Evolutionary conservation across 2,113 vertebrate species (phyloP), one percentile per base, ranked within the genome.

Genomic region (Hemibagrus wyckioides): DNA sequence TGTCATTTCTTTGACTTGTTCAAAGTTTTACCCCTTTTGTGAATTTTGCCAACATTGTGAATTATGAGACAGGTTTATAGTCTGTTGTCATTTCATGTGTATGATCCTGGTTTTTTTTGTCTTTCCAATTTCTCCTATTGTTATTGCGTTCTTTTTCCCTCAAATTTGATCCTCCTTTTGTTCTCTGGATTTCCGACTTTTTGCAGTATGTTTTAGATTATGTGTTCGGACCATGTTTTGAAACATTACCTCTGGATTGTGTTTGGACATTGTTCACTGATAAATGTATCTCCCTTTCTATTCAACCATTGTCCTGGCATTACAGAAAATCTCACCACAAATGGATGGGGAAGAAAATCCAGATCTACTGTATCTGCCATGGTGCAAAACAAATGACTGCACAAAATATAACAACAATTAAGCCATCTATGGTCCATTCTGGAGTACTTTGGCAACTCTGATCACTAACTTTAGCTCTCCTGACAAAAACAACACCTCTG

Each of bases 311-410:
- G 61, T 21, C 15, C 28, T 44, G 56, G 61, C 41, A 83, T 83
- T 65, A 83, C 81, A 83, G 39, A 83, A 83, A 83, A 65, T 39
- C 81, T 63, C 33, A 57, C 79, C 54, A 80, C 77, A 82, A 59
- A 63, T 82, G 28, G 25, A n/a, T 82, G 17, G 57, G 48, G 81
- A 39, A 80, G 28, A 82, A 65, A 82, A 44, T 57, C 4, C 36
- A 65, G 41, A 48, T 65, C n/a, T 63, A 44, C 14, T 48, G 2
- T 5, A 41, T 81, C 33, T 81, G 54, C 54, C 33, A 80, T 59
- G 77, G 52, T 21, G 23, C 13, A 81, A 81, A 79, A 80, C 23
- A 65, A 82, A 65, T 50, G 15, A 63, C 25, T 44, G 14, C 25
- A n/a, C 30, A 63, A 63, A 63, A 44, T 14, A 19, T 65, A 65